phyloP scores from a whole-genome alignment of 37 sponge, comb jelly and placozoan genomes.

The Oscarella lobularis region DNA sequence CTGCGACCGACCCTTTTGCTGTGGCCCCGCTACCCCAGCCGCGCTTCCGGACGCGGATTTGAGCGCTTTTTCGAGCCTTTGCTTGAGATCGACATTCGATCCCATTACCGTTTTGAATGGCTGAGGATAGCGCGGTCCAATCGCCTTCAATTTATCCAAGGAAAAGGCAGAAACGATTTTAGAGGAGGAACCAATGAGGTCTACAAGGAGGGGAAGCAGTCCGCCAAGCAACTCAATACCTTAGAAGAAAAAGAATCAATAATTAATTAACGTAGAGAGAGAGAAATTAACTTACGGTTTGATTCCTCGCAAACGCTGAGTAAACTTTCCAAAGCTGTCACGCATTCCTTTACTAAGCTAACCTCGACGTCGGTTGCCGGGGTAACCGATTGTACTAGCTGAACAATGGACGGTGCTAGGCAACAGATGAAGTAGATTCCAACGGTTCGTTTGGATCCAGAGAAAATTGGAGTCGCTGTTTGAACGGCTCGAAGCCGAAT shows the following conservation, averaged over 20 bases:
- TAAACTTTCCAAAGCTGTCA: neutral
- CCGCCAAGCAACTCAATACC: conserved; percentile 32
- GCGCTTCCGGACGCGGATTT: neutral
- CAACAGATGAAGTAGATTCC: conserved; percentile 28
- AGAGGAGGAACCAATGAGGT: conserved; percentile 21
- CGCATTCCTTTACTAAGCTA: neutral
- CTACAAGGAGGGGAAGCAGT: conserved; percentile 38
- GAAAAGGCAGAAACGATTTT: conserved; percentile 21
- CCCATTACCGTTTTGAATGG: conserved; percentile 51
- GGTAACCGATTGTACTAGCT: conserved; percentile 7
- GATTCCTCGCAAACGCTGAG: neutral
- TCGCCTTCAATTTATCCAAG: conserved; percentile 33
- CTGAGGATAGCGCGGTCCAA: conserved; percentile 62
- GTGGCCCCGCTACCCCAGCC: neutral
- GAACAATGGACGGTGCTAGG: conserved; percentile 36
- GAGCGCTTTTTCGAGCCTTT: conserved; percentile 58
- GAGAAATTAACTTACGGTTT: neutral
- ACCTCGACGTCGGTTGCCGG: neutral
- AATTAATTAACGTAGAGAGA: neutral
- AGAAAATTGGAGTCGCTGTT: conserved; percentile 26
- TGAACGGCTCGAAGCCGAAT: conserved; percentile 36
- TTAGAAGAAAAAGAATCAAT: conserved; percentile 4
- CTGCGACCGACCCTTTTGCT: no score
- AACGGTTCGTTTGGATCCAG: neutral
- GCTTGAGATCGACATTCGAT: conserved; percentile 29